Evolutionary conservation across 1,140 invertebrate species (phyloP), one percentile per base, ranked within the genome.

Genomic region (Ceratosolen fusciceps): DNA sequence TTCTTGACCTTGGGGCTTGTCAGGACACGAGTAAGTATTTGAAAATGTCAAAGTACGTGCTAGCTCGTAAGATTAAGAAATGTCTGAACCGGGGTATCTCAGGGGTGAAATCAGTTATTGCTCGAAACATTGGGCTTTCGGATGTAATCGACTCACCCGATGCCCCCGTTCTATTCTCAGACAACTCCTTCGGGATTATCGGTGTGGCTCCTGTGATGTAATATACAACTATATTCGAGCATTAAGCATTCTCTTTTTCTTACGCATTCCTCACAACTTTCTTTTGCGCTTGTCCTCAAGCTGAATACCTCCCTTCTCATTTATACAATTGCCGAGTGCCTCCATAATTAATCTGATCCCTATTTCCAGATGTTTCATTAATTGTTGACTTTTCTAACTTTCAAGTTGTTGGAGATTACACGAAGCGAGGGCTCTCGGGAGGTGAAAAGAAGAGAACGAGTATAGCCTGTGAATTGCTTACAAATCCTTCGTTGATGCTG

Each of bases 391-490:
- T 54, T 73, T 56, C 1, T 73, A n/a, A 31, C 34, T 79, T 82
- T 83, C 73, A 84, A 94, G 93, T 95, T 84, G 95, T 97, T 83
- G 96, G 96, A 14, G 95, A 96, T 87, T 93, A 95, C 82, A 90
- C 95, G 68, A 94, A 94, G 82, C 91, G 95, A 78, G 96, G 96
- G 39, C 89, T 97, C 8, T 96, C 96, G 24, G 96, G 96, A 9
- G 96, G 96, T 21, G 96, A 97, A 85, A 96, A 96, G 91, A 97
- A 97, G 85, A 88, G 96, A 84, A 95, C 95, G 9, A 96, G 95
- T 85, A 97, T 97, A 85, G 96, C 95, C 29, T 96, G 95, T 86
- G 96, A 97, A 91, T 91, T 97, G 72, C 90, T 97, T 58, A 96
- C 95, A 19, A 96, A 97, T 91, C 96, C 96, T 24, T 93, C 94